These are phyloP conservation scores for Mormyrus proboscirostris DNA, from an alignment of 2,797 vertebrate genomes.

Conservation along the genomic window DNA sequence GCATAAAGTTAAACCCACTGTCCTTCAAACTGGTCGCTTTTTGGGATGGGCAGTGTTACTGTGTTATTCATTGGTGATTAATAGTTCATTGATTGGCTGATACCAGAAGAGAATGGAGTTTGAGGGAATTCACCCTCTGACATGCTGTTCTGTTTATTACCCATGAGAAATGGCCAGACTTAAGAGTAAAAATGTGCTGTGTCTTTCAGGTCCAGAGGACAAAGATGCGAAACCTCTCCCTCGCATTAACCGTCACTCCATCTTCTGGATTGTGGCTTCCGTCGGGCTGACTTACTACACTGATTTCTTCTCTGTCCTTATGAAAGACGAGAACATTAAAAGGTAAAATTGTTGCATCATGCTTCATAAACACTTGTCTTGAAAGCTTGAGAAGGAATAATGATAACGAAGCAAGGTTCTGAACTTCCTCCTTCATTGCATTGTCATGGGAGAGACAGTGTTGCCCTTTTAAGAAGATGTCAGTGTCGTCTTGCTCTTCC, in stretches of 20 bases:
- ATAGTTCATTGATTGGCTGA: neutral
- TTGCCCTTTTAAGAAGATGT: neutral
- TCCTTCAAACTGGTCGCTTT: neutral
- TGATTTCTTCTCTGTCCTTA: constrained; percentile 75
- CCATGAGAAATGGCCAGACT: neutral
- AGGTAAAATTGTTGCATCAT: constrained; percentile 54
- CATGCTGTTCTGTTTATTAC: neutral
- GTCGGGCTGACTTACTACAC: constrained; percentile 80
- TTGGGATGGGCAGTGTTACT: neutral
- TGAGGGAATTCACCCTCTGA: neutral
- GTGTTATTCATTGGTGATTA: neutral
- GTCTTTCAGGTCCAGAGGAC: constrained; percentile 61
- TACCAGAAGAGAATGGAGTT: neutral
- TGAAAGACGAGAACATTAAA: constrained; percentile 69
- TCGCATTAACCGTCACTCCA: constrained; percentile 81
- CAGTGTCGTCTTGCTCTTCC: neutral
- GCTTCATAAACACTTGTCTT: neutral
- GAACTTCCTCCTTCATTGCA: neutral
- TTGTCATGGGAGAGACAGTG: neutral
- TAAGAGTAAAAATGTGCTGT: neutral
- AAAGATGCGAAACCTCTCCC: constrained; percentile 69
- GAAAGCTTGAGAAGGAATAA: neutral
- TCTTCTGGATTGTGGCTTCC: constrained; percentile 89
- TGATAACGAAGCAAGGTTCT: neutral
- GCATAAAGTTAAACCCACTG: neutral